Evolutionary conservation across 1,140 invertebrate species (phyloP).

Genomic region (Lepidostoma basale): DNA sequence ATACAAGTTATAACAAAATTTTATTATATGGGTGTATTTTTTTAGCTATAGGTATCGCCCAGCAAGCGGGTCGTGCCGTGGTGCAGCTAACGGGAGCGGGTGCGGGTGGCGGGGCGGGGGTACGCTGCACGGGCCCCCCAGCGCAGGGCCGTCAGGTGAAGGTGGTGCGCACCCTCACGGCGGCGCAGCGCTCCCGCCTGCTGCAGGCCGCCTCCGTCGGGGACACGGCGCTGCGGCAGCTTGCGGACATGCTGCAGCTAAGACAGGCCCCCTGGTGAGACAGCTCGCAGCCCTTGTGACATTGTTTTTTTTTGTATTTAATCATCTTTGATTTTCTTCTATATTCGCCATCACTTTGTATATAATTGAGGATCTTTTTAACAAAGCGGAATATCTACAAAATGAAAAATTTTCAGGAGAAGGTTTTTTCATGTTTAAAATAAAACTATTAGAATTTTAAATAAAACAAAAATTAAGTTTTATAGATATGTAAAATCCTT

Average conservation of each 20-base stretch:
- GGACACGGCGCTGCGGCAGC: neutral
- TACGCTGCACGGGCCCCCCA: neutral
- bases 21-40: neutral
- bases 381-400: no score
- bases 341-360: no score
- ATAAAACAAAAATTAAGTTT: no score
- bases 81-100: neutral
- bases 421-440: no score
- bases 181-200: slow-evolving; percentile 8
- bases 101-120: neutral
- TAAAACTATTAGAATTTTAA: no score
- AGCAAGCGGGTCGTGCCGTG: neutral
- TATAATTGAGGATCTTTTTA: no score
- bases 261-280: neutral
- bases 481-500: no score
- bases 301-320: no score
- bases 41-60: neutral
- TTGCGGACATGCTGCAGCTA: slow-evolving; percentile 16
- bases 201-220: neutral
- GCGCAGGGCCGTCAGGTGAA: slow-evolving; percentile 16
- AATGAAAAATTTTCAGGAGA: no score
- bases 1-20: no score
- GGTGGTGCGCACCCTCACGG: slow-evolving; percentile 20
- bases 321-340: no score
- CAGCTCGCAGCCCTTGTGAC: no score